phyloP scores from a whole-genome alignment of 2,113 vertebrate species.

The Ailurus styani region DNA sequence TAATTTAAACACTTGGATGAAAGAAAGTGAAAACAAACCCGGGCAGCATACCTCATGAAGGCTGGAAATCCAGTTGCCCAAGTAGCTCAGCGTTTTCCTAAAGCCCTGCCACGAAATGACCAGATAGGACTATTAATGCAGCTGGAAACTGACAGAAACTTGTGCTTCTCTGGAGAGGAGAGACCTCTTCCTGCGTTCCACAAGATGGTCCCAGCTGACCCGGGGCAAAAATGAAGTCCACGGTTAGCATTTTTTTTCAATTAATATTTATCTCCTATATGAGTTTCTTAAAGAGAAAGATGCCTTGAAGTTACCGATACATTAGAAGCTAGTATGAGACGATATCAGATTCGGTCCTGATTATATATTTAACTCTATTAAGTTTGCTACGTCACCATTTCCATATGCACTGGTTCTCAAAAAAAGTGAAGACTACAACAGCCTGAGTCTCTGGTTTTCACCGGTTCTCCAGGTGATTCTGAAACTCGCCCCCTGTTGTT shows the following conservation, averaged over 20 bases:
- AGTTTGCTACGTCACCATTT: not conserved
- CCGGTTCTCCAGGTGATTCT: not conserved
- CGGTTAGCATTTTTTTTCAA: not conserved
- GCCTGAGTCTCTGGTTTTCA: not conserved
- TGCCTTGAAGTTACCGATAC: not conserved
- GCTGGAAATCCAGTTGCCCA: not conserved
- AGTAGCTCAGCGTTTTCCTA: not conserved
- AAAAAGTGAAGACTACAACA: not conserved
- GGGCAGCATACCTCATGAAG: not conserved
- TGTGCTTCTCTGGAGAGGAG: not conserved
- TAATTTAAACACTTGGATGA: not conserved
- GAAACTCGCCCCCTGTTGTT: not conserved
- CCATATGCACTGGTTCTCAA: not conserved
- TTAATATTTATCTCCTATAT: not conserved
- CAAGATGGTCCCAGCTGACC: no score
- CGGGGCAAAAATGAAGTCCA: not conserved
- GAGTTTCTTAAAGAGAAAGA: not conserved
- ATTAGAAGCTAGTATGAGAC: not conserved
- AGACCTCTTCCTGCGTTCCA: not conserved
- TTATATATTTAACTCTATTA: not conserved
- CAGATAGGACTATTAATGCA: accelerated
- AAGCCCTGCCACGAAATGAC: accelerated
- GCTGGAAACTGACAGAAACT: not conserved
- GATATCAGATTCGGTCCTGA: not conserved
- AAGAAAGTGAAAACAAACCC: not conserved